phyloP scores from a whole-genome alignment of 2,797 vertebrate species.

The Tokudaia muenninki region DNA sequence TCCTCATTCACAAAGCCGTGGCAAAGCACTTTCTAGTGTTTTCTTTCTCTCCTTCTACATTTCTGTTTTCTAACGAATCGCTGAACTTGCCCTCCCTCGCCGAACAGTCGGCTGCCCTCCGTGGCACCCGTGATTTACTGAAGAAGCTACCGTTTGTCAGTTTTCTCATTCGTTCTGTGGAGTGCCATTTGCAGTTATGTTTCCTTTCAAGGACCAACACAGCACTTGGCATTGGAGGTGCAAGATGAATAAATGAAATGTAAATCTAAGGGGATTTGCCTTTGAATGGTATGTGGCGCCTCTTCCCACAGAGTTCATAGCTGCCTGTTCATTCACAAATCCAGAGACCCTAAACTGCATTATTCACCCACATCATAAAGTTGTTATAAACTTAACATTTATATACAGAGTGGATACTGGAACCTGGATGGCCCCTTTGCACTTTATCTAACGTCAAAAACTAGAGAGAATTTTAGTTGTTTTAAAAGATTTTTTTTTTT shows the following conservation, averaged over 20 bases:
- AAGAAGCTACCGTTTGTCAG: neutral
- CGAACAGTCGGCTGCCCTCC: neutral
- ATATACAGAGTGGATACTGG: neutral
- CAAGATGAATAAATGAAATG: constrained; percentile 59
- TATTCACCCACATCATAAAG: constrained; percentile 12
- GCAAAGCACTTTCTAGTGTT: neutral
- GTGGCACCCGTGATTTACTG: neutral
- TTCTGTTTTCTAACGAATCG: constrained; percentile 1
- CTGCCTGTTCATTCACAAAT: constrained; percentile 76
- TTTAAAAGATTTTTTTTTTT: constrained; percentile 27
- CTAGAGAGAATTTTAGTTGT: neutral
- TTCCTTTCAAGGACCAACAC: constrained; percentile 66
- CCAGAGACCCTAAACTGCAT: constrained; percentile 40
- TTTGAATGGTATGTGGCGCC: constrained; percentile 42
- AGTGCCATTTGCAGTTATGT: neutral
- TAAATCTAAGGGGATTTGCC: constrained; percentile 67
- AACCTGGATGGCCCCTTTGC: neutral
- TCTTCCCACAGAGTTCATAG: constrained; percentile 47
- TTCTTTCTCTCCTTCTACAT: neutral
- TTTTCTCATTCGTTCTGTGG: neutral
- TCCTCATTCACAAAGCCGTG: neutral
- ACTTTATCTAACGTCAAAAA: constrained; percentile 25
- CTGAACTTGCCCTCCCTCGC: neutral
- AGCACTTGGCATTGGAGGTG: constrained; percentile 16
- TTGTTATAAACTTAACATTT: constrained; percentile 60